Evolutionary conservation across 2,888 invertebrate genomes (phyloP), one percentile per base, ranked within the genome.

Genomic region (Calameuta filiformis): DNA sequence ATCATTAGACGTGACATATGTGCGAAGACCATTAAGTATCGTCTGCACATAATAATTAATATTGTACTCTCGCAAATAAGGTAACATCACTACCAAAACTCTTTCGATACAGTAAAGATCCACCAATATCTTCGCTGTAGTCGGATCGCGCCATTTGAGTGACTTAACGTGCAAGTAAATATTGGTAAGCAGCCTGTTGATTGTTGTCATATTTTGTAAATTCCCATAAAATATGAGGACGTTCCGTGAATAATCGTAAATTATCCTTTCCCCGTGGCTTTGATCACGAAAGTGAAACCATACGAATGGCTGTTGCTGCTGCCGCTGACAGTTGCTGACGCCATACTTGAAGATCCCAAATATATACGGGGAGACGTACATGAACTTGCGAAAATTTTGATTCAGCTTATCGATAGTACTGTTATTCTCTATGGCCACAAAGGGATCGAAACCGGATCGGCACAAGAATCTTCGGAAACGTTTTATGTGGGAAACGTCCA

Each of bases 21-120:
- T 76, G 68, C 78, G 76, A 73, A 80, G 75, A 73, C 71, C 77
- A 75, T 68, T 78, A 77, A 76, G 76, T 69, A 73, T 76, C 76
- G 74, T 76, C 76, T 75, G 40, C 73, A 77, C 56, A 31, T 75
- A 73, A 33, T 75, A 68, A 71, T 73, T 75, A 30, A n/a, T 34
- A 75, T 71, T 73, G 73, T 75, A 71, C 33, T 73, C 35, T 15
- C 30, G 40, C 56, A 37, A 68, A 77, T 69, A 69, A 71, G 69
- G 69, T 68, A 79, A 35, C 77, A 71, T 33, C 75, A 79, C 73
- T 68, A 30, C 12, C 34, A 76, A 73, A 77, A 75, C 35, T 73
- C 68, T 73, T 68, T 79, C 30, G 12, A 69, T 73, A 69, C 23
- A 71, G 3, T 75, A 37, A 73, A 79, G 35, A 75, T 79, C 69